Evolutionary conservation across 2,113 vertebrate genomes (phyloP).

Genomic region (Mormoops blainvillei): DNA sequence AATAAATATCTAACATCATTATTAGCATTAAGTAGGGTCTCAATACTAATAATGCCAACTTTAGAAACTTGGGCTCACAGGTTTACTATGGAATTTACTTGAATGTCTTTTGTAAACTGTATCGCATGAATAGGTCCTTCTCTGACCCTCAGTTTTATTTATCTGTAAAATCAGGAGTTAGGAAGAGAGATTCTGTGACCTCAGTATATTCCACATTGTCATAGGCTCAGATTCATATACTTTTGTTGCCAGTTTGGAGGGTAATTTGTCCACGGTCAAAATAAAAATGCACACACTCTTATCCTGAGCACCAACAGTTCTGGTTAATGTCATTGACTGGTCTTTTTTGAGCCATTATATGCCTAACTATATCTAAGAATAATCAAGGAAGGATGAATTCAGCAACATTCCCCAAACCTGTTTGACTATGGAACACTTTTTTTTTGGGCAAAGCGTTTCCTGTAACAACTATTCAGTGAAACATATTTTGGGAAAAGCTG

Average conservation of each 20-base stretch:
- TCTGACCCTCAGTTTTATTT: background rate
- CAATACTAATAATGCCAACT: background rate
- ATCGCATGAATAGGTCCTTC: background rate
- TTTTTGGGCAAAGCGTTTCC: background rate
- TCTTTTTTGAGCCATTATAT: background rate
- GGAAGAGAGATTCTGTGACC: background rate
- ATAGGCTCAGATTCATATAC: background rate
- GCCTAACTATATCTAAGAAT: background rate
- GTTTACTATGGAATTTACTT: background rate
- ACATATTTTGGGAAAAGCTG: background rate
- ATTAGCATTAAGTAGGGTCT: background rate
- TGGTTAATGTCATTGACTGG: background rate
- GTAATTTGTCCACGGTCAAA: background rate
- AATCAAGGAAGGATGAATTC: background rate
- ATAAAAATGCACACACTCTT: background rate
- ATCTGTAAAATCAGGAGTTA: background rate
- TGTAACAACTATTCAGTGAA: background rate
- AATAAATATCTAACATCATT: background rate
- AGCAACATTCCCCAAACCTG: background rate
- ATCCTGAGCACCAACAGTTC: background rate
- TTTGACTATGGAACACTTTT: background rate
- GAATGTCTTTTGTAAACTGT: background rate
- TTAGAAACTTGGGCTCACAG: background rate
- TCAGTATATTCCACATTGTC: background rate
- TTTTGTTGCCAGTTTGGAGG: background rate